Base-by-base conservation (phyloP, 1,140 invertebrate species). In the Drosophila parabipectinata region DNA sequence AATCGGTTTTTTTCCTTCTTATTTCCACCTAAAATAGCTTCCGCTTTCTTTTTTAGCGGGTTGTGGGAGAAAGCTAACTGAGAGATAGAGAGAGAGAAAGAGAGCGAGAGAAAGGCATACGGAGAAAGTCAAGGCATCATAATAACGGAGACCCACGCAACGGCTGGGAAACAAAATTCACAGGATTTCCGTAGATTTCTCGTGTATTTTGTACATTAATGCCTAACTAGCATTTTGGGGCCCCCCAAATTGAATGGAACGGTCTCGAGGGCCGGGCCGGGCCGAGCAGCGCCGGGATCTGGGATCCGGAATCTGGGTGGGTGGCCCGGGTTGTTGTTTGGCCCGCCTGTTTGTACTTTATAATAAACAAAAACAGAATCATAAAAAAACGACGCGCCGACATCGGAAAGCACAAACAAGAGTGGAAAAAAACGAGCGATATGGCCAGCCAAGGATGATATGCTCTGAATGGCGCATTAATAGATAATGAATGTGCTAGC, bases 111-210 rank as follows among this genome's bases (percentile, higher is more conserved):
- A 30, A 37, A 18, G 52, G 50, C 12, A 32, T 50, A 44, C 4
- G 18, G 56, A 45, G 32, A 71, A 72, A 72, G 71, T 50, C 47
- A 50, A 66, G 62, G 62, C 57, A 61, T 69, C 61, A 71, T 78
- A 58, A 59, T 74, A 83, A 83, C 47, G 72, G 55, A 58, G 54
- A 53, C 56, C 63, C 69, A 71, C 61, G 79, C 76, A 79, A 71
- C 37, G 64, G 51, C 44, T 18, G 63, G 58, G 18, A 39, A 14
- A 32, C 72, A 83, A 82, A 82, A 62, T 71, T 72, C 63, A 66
- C 79, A 79, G 79, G 75, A 83, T 83, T 83, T 82, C 79, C 79
- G 79, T 82, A 82, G 50, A 81, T 74, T 82, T 82, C 37, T 78
- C 79, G 79, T 82, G 79, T 78, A 60, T 69, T 74, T 77, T 30